These are phyloP conservation scores for Aegypius monachus DNA, from an alignment of 2,113 vertebrate species.

Conservation along the genomic window DNA sequence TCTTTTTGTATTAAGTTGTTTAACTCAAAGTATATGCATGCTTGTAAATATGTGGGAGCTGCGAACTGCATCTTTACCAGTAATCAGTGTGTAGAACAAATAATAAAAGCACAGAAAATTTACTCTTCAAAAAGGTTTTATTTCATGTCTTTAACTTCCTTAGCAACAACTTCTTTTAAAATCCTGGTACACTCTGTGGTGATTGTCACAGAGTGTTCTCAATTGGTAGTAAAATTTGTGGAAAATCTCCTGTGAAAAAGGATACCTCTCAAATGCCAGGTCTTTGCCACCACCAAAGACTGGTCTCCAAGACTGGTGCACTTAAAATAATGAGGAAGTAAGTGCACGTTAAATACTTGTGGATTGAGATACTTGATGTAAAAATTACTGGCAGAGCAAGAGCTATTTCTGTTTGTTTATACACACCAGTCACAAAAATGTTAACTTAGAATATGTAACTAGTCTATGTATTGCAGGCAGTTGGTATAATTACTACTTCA, in stretches of 20 bases:
- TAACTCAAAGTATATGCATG: background rate
- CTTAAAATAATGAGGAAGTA: background rate
- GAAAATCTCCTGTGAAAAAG: background rate
- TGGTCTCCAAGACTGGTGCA: background rate
- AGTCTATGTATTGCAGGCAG: background rate
- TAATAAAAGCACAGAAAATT: background rate
- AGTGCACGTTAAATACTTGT: background rate
- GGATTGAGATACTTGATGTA: background rate
- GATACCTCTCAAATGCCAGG: background rate
- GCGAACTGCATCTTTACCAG: background rate
- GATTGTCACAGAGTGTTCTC: background rate
- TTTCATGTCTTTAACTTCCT: background rate
- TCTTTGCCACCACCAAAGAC: background rate
- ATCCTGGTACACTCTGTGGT: background rate
- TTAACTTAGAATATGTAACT: background rate
- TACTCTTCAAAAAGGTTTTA: background rate
- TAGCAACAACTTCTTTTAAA: background rate
- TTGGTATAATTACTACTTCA: background rate
- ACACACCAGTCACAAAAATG: background rate
- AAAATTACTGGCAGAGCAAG: background rate
- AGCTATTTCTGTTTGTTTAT: background rate
- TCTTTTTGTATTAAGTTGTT: background rate
- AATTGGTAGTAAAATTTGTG: background rate
- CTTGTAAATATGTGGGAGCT: background rate
- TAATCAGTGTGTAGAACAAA: background rate